Base-by-base conservation (phyloP, 2,888 invertebrate species). In the Ischnus inquisitorius region DNA sequence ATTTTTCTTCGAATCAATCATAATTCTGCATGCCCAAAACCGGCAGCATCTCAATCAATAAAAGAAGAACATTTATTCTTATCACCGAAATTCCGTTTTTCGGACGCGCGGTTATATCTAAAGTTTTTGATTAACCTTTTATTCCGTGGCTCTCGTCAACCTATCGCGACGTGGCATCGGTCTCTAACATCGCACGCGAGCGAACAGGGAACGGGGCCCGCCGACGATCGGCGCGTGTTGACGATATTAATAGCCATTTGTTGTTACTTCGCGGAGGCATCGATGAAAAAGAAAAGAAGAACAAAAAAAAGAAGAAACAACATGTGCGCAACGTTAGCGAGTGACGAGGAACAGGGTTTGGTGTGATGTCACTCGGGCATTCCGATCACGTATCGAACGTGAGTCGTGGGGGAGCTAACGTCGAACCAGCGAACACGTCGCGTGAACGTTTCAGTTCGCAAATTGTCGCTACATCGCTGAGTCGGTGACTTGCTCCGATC, bases 231-330 rank as follows among this genome's bases (percentile, higher is more conserved):
- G 64, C 48, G 69, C 79, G 69, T 75, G 62, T 71, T 65, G 48
- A 71, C 43, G 51, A 65, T 75, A 75, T 79, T 57, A 71, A 79
- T 71, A 79, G 79, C 78, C 64, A 69, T 79, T 79, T 83, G 64
- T 79, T 65, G 46, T 79, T 79, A 12, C 64, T 64, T 48, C 34
- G 48, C 25, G 72, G 60, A 28, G 46, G 22, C 75, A 41, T 22
- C 34, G 64, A 34, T 10, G 34, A 39, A 74, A 60, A 28, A 28
- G 4, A 28, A 28, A 28, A 28, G 8, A 34, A 34, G 8, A 34
- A 34, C n/a, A 28, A 28, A 28, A 28, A 28, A 28, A 28, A 28
- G 8, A 34, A 34, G 8, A 34, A 34, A 34, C 0, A 75, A 75
- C 64, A 64, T 75, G 62, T 75, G 64, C 64, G 64, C 75, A 64